Base-by-base conservation (phyloP, 2,888 invertebrate genomes). In the Clistopyga incitator region DNA sequence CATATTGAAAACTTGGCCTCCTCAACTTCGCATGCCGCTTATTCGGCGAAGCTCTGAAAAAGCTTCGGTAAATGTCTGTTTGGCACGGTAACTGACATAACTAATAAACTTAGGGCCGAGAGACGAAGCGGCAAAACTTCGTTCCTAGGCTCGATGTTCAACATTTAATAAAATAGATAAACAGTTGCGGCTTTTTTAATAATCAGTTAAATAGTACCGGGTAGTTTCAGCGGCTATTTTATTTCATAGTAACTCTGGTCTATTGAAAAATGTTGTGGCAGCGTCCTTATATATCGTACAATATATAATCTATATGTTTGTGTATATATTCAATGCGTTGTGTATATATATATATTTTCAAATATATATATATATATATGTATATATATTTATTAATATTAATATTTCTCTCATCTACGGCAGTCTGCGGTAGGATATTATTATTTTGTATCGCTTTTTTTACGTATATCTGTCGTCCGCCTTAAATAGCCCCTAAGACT, bases 321-420 rank as follows among this genome's bases (percentile, higher is more conserved):
- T 82, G 78, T 80, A 70, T 77, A 76, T 76, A 81, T 76, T 81
- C 77, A 81, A 77, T 81, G 81, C 81, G 79, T 79, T 77, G 65
- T 72, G 76, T 81, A 45, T 76, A 56, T 71, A 59, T 78, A 78
- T 77, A 68, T 77, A 29, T 71, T 13, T 71, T 42, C 18, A 56
- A 20, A 56, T 71, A 56, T 56, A 52, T 70, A 56, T 56, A 52
- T 70, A 56, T 67, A 71, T 78, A 45, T 64, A 52, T 78, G 23
- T 78, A 25, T 78, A 38, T 68, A 29, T 77, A 20, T 70, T 34
- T 82, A 82, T 81, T 80, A 82, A 81, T 82, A 84, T 77, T 82
- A 78, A 81, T 86, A 84, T 83, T 84, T 84, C 81, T 81, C 80
- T 80, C 82, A 78, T 84, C 83, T 85, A 78, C 83, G 79, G 81